Percentiles rank a stretch among this genome's conserved stretches.
These are phyloP conservation scores for Oncorhynchus masou DNA, from an alignment of 2,113 vertebrate genomes.

Conservation along the genomic window DNA sequence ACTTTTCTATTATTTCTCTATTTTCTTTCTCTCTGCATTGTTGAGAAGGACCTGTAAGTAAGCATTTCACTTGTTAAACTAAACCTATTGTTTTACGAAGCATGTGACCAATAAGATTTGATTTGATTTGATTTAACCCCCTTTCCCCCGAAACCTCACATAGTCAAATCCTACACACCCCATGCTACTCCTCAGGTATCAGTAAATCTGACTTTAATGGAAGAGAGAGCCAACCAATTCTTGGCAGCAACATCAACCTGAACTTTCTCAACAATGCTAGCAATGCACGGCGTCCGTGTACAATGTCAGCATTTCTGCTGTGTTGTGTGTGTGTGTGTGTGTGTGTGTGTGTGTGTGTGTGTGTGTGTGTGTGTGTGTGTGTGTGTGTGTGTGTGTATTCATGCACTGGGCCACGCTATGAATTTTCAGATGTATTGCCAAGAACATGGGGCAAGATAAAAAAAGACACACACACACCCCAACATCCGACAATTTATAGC, in stretches of 20 bases:
- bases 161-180: neutral
- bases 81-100: no score
- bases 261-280: neutral
- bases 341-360: neutral
- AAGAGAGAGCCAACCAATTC: conserved; percentile 31
- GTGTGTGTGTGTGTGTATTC: neutral
- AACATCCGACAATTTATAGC: conserved; percentile 27
- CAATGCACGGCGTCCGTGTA: conserved; percentile 16
- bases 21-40: no score
- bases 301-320: neutral
- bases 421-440: neutral
- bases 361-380: neutral
- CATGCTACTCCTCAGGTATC: neutral
- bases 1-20: no score
- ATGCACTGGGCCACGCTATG: neutral
- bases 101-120: no score
- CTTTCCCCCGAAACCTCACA: neutral
- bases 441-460: neutral
- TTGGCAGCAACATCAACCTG: conserved; percentile 26
- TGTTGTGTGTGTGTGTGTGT: neutral
- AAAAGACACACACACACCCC: conserved; percentile 11
- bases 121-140: no score
- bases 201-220: neutral
- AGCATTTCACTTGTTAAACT: no score
- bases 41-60: no score